Evolutionary conservation across 2,888 invertebrate species (phyloP), one percentile per base, ranked within the genome.

Genomic region (Aspidiotus destructor): DNA sequence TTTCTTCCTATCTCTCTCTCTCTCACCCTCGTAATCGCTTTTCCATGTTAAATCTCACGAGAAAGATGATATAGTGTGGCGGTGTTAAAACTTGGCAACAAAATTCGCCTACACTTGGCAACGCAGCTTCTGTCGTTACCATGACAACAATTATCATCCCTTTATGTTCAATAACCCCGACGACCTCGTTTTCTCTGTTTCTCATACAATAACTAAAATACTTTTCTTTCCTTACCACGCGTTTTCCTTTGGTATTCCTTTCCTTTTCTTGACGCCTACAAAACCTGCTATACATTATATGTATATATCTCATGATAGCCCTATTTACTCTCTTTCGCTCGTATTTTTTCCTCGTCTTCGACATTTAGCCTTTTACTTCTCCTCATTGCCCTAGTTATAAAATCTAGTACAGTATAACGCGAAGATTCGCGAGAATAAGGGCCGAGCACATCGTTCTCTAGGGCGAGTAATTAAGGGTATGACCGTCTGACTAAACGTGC

Each of bases 81-180:
- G 48, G 28, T 65, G 40, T 65, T 65, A 65, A 58, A 65, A 65
- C 65, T 65, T 65, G 65, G 65, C 65, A 65, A 65, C 65, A 65
- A 40, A 60, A 65, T 48, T 55, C 58, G 52, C 42, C 44, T 65
- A 65, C 52, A 58, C 44, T 65, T 65, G 65, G 65, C 65, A 65
- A 65, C 65, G 65, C 28, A 57, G 65, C 65, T 28, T 44, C 15
- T 65, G 48, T 58, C 65, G 65, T 65, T 65, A 58, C 65, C 57
- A 65, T 65, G 65, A 28, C 65, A 44, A 65, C 65, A 60, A 60
- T 65, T 60, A 65, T 65, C 65, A 65, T 65, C 65, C 65, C 65
- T 65, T 65, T 65, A 58, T 65, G 65, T 65, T 65, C 65, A 65
- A 65, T 65, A 65, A 65, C 65, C 65, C 65, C 58, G 65, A 55